phyloP scores from a whole-genome alignment of 2,888 invertebrate genomes.

The Idaea aversata region DNA sequence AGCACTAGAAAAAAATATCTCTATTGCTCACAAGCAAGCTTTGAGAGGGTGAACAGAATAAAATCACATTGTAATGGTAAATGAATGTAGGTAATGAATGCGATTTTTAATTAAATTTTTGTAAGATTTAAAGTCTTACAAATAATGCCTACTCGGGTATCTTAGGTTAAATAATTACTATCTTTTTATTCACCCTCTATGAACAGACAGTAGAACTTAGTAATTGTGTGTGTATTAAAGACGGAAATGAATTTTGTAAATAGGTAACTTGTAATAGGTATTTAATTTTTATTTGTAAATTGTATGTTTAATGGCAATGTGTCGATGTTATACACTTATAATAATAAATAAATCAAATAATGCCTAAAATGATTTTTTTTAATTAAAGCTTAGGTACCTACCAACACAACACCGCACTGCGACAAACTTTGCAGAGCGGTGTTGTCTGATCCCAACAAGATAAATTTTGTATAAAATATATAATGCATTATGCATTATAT shows the following conservation, averaged over 20 bases:
- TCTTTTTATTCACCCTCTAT: slow-evolving; percentile 23
- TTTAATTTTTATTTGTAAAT: slow-evolving; percentile 73
- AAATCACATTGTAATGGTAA: slow-evolving; percentile 2
- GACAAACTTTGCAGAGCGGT: too few relatives aligned
- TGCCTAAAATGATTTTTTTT: slow-evolving; percentile 42
- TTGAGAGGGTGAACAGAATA: slow-evolving; percentile 23
- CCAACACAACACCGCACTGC: too few relatives aligned
- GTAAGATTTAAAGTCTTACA: slow-evolving; percentile 4
- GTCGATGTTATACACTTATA: slow-evolving; percentile 77
- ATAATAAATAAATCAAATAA: slow-evolving; percentile 63
- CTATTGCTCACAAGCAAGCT: slow-evolving; percentile 55
- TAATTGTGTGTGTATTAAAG: slow-evolving; percentile 46
- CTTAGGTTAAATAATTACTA: neutral
- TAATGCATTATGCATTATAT: too few relatives aligned
- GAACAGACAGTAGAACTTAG: slow-evolving; percentile 36
- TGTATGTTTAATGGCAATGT: slow-evolving; percentile 73
- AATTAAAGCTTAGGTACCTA: slow-evolving; percentile 1
- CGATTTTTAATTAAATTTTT: slow-evolving; percentile 2
- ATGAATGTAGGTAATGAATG: slow-evolving; percentile 1
- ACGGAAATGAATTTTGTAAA: slow-evolving; percentile 65
- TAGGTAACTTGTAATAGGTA: slow-evolving; percentile 42
- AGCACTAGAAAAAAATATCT: slow-evolving; percentile 45
- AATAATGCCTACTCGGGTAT: neutral
- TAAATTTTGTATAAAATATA: too few relatives aligned
- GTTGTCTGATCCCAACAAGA: too few relatives aligned